Base-by-base conservation (phyloP, 2,888 invertebrate genomes). In the Hypolimnas misippus region DNA sequence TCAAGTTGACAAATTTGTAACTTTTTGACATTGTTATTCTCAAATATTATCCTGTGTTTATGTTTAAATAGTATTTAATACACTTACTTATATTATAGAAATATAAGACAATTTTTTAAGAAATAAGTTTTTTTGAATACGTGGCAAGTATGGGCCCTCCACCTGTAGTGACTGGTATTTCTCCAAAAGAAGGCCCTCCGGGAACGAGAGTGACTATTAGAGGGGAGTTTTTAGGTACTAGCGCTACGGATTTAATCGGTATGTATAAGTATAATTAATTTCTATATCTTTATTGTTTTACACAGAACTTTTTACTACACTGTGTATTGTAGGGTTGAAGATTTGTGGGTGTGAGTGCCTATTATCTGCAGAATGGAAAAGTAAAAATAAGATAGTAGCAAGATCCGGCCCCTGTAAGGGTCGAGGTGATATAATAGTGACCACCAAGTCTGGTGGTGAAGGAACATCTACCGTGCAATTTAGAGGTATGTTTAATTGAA, bases 111-210 rank as follows among this genome's bases (percentile, higher is more conserved):
- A 7, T 17, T 42, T 16, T 16, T 42, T 21, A 46, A 6, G 12
- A 21, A 6, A n/a, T 21, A 21, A 21, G 10, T 44, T 19, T 7
- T 19, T 12, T 8, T 29, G n/a, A 6, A 0, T 49, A 49, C 14
- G 12, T 25, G 3, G 10, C 44, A 46, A 57, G 16, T 44, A 95
- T 96, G 95, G 94, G 94, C 57, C 96, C 95, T 65, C 95, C 95
- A 70, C 98, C 98, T 8, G 95, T 97, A 59, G 98, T 99, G 16
- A 98, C 98, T 46, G 99, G 99, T 21, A 95, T 99, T 66, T 99
- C 99, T 3, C 99, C 99, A 0, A 99, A 98, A 79, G 99, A 99
- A 91, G 99, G 99, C 0, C 98, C 98, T 44, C 99, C 99, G 8
- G 99, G 99, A 7, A 99, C 99, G 0, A 94, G 97, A 74, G 96